Conservation (phyloP, 1,140 invertebrate genomes). For the Pinna nobilis region DNA sequence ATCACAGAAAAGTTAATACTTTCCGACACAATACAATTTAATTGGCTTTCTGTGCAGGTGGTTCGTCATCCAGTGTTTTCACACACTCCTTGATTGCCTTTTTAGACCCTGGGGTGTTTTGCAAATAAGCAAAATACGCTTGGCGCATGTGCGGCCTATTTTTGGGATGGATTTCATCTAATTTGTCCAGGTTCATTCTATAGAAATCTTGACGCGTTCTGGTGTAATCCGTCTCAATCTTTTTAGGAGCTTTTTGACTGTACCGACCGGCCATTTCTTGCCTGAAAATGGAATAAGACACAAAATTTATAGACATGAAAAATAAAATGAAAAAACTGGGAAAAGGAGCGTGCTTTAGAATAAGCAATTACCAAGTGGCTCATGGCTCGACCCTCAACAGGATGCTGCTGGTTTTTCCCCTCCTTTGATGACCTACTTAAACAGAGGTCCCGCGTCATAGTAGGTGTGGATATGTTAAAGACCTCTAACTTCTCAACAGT, state of each 20-base stretch:
- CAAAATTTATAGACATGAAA: neutral
- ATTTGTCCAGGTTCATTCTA: constrained; percentile 69
- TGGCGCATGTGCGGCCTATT: constrained; percentile 64
- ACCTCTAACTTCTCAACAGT: too few species aligned
- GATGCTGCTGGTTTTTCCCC: too few species aligned
- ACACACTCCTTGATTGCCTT: constrained; percentile 69
- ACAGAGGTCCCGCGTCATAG: too few species aligned
- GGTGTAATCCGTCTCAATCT: constrained; percentile 66
- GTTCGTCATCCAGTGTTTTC: constrained; percentile 31
- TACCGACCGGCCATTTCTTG: constrained; percentile 65
- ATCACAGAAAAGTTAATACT: too few species aligned
- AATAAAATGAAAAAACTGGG: too few species aligned
- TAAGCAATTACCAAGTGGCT: too few species aligned
- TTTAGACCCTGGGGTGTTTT: constrained; percentile 69
- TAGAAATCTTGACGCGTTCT: constrained; percentile 71
- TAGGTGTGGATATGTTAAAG: too few species aligned
- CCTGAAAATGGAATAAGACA: constrained; percentile 50
- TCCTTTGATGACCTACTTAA: too few species aligned
- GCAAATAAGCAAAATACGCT: constrained; percentile 71
- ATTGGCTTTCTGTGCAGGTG: constrained; percentile 14
- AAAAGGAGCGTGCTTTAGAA: too few species aligned
- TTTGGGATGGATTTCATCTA: constrained; percentile 64
- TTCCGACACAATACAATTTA: too few species aligned
- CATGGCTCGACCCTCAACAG: too few species aligned
- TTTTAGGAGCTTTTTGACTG: constrained; percentile 57